These are phyloP conservation scores for Zygothrica quintamaculata DNA, from an alignment of 2,888 invertebrate species.

Conservation along the genomic window DNA sequence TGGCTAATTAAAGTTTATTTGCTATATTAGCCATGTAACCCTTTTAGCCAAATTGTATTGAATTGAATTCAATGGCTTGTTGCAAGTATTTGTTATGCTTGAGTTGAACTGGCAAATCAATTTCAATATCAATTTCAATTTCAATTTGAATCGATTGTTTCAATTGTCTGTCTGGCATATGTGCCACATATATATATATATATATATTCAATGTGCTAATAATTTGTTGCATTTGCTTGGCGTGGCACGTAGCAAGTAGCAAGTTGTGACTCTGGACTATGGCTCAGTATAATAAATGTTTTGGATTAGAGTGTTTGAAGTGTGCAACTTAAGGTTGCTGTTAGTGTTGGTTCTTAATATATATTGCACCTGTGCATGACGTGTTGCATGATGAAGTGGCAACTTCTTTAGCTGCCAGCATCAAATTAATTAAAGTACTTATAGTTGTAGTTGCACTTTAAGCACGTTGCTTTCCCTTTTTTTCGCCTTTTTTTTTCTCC, in stretches of 20 bases:
- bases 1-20: constrained; percentile 54
- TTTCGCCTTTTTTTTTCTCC: constrained; percentile 49
- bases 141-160: constrained; percentile 39
- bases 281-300: constrained; percentile 82
- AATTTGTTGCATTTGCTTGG: constrained; percentile 49
- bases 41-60: constrained; percentile 4
- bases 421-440: constrained; percentile 72
- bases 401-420: constrained; percentile 34
- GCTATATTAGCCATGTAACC: constrained; percentile 13
- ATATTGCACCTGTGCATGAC: constrained; percentile 82
- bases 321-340: constrained; percentile 29
- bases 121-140: constrained; percentile 65
- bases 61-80: no score
- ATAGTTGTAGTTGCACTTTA: constrained; percentile 27
- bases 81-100: constrained; percentile 55
- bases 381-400: constrained; percentile 60
- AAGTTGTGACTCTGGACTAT: constrained; percentile 19
- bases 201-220: constrained; percentile 40
- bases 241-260: constrained; percentile 60
- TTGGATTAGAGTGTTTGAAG: constrained; percentile 80
- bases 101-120: constrained; percentile 71
- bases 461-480: constrained; percentile 48
- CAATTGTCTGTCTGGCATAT: constrained; percentile 15
- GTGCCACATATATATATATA: no score
- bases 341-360: constrained; percentile 53